These are phyloP conservation scores for Tapirus indicus DNA, from an alignment of 2,797 vertebrate species.

Conservation along the genomic window DNA sequence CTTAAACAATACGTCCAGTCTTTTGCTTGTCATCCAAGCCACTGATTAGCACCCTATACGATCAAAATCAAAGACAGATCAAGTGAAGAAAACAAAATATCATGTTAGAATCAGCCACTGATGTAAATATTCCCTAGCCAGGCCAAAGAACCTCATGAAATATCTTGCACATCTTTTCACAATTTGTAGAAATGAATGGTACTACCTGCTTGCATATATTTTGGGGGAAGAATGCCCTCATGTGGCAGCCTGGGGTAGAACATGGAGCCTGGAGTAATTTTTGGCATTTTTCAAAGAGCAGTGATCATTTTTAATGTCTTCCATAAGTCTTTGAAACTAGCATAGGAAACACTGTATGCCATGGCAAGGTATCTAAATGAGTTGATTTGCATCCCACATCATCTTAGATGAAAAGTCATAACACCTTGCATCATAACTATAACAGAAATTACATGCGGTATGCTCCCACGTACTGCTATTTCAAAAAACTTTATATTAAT, in stretches of 20 bases:
- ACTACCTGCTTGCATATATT: not conserved
- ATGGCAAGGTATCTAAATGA: too few relatives aligned
- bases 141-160: constrained; percentile 17
- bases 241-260: constrained; percentile 63
- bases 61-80: constrained; percentile 16
- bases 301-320: constrained; percentile 6
- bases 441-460: not conserved
- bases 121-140: not conserved
- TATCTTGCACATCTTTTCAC: not conserved
- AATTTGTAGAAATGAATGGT: not conserved
- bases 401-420: not conserved
- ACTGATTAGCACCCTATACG: not conserved
- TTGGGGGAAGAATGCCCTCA: constrained; percentile 75
- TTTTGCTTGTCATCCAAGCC: not conserved
- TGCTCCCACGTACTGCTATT: not conserved
- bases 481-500: not conserved
- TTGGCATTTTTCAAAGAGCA: not conserved
- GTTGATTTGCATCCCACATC: fast-evolving
- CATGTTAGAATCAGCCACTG: not conserved
- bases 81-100: not conserved
- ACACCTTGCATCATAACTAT: not conserved
- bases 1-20: not conserved
- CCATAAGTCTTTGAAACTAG: not conserved
- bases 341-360: not conserved
- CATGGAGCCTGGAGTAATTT: not conserved